Conservation (phyloP, 2,113 vertebrate genomes). For the Machaerirhynchus nigripectus region DNA sequence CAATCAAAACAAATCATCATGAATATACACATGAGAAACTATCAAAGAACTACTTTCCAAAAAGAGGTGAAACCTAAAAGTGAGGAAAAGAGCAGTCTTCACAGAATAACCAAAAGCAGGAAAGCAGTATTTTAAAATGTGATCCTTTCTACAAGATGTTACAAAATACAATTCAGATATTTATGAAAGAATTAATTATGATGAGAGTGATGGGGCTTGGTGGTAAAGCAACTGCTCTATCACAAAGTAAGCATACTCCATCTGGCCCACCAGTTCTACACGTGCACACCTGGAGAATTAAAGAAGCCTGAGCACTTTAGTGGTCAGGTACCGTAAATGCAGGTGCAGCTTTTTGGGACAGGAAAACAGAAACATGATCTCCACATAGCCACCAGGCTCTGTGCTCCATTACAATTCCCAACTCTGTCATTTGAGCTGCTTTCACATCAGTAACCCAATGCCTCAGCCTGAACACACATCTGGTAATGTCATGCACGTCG, state of each 20-base stretch:
- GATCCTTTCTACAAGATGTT: neutral
- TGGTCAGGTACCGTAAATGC: neutral
- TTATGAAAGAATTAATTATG: neutral
- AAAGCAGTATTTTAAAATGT: neutral
- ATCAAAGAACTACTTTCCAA: neutral
- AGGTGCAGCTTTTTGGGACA: neutral
- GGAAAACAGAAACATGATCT: constrained; percentile 1
- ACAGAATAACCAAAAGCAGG: neutral
- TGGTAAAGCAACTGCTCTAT: neutral
- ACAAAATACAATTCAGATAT: neutral
- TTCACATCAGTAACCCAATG: neutral
- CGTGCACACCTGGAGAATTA: neutral
- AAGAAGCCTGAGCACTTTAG: neutral
- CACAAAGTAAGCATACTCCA: neutral
- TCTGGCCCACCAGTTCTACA: neutral
- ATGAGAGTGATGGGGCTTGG: neutral
- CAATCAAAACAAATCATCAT: neutral
- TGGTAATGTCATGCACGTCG: neutral
- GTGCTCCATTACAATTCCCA: neutral
- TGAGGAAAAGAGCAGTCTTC: neutral
- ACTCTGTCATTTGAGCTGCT: neutral
- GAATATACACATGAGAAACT: neutral
- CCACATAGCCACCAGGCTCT: neutral
- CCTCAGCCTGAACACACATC: neutral
- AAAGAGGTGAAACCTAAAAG: neutral